Conservation (phyloP, 2,113 vertebrate species). For the Lynx canadensis region DNA sequence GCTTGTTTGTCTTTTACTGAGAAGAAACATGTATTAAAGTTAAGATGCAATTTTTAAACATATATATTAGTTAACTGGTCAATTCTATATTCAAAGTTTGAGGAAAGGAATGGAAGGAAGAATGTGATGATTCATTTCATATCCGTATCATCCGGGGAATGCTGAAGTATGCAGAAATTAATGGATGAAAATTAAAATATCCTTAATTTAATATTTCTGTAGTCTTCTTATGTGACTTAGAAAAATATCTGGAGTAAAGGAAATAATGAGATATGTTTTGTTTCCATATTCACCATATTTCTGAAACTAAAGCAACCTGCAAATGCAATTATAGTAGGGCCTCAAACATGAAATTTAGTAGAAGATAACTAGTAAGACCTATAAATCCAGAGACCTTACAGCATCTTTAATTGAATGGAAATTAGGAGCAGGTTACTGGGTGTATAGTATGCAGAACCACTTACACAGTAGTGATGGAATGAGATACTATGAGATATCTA, state of each 20-base stretch:
- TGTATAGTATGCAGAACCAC: neutral
- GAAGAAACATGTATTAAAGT: neutral
- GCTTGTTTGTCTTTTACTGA: neutral
- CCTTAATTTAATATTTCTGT: neutral
- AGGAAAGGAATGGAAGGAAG: neutral
- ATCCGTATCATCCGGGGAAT: neutral
- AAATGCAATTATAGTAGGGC: neutral
- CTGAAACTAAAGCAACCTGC: neutral
- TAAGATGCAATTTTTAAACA: neutral
- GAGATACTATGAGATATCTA: neutral
- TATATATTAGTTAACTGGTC: neutral
- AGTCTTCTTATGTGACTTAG: neutral
- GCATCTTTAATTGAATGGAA: neutral
- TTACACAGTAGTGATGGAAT: neutral
- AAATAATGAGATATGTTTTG: neutral
- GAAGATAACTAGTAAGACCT: neutral
- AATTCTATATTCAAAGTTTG: neutral
- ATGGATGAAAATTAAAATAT: neutral
- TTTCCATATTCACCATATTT: neutral
- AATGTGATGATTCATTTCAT: neutral
- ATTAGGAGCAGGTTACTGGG: neutral
- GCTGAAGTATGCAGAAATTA: neutral
- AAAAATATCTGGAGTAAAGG: neutral
- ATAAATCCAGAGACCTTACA: neutral
- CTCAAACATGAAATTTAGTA: slow-evolving; percentile 8